Conservation (phyloP, 2,888 invertebrate genomes). For the Molanna angustata region DNA sequence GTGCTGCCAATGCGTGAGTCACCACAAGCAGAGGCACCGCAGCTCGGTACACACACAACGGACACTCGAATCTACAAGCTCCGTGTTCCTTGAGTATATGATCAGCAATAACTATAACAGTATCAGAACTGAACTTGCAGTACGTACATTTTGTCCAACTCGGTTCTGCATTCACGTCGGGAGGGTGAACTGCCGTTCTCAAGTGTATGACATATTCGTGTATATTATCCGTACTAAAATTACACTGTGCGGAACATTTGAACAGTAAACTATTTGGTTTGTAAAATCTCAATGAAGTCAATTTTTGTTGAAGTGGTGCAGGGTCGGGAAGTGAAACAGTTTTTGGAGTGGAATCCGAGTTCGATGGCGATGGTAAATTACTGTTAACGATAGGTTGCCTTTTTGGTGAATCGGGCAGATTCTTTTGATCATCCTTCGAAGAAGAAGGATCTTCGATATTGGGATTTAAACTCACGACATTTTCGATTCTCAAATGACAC, state of each 20-base stretch:
- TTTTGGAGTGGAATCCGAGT: background rate
- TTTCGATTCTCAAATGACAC: conserved; percentile 47
- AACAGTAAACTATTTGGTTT: background rate
- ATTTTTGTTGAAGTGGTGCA: background rate
- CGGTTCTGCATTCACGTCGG: background rate
- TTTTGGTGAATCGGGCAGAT: conserved; percentile 21
- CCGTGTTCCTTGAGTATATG: conserved; percentile 64
- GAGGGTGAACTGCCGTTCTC: background rate
- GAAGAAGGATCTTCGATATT: background rate
- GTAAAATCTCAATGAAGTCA: background rate
- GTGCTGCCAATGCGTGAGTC: conserved; percentile 53
- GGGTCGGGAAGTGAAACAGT: too few relatives aligned
- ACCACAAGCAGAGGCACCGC: conserved; percentile 58
- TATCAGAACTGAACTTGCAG: conserved; percentile 50
- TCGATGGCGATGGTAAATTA: background rate
- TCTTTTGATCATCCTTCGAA: conserved; percentile 1
- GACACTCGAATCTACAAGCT: conserved; percentile 61
- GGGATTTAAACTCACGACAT: conserved; percentile 53
- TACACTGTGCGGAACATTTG: conserved; percentile 8
- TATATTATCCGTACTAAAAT: background rate
- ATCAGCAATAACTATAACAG: conserved; percentile 46
- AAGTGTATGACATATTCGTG: conserved; percentile 4
- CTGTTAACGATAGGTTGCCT: background rate
- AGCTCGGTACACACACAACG: conserved; percentile 67
- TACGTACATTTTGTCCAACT: conserved; percentile 56